Conservation (phyloP, 2,888 invertebrate species). For the Tryphoninae sp. region DNA sequence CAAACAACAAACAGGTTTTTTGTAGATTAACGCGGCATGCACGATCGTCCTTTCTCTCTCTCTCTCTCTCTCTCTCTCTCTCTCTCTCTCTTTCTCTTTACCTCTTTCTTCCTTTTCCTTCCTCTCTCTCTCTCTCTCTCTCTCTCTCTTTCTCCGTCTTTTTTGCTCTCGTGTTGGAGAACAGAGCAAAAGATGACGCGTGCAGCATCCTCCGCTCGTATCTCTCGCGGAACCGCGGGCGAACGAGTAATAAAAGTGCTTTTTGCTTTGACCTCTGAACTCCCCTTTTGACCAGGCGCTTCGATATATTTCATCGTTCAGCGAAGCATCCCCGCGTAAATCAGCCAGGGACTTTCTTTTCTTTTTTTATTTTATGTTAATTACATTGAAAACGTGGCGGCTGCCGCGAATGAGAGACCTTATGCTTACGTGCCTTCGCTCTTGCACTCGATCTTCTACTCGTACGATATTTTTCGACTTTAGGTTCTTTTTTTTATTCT, state of each 20-base stretch:
- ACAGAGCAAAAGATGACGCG: background rate
- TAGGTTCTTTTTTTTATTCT: slow-evolving; percentile 13
- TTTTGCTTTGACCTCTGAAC: slow-evolving; percentile 72
- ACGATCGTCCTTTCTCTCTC: background rate
- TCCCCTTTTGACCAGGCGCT: slow-evolving; percentile 58
- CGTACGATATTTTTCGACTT: slow-evolving; percentile 32
- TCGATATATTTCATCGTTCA: slow-evolving; percentile 69
- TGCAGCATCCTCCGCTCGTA: background rate
- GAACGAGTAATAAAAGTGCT: slow-evolving; percentile 66
- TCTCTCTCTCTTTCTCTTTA: background rate
- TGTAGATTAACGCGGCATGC: slow-evolving; percentile 65
- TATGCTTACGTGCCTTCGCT: slow-evolving; percentile 40
- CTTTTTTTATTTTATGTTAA: slow-evolving; percentile 70
- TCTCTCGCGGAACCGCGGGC: slow-evolving; percentile 40
- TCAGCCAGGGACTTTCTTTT: slow-evolving; percentile 56
- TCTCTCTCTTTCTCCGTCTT: background rate
- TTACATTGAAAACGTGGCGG: slow-evolving; percentile 68
- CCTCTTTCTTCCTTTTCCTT: background rate
- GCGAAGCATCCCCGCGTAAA: slow-evolving; percentile 67
- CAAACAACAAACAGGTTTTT: slow-evolving; percentile 69
- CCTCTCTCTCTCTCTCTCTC: too few species aligned
- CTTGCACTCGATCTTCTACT: slow-evolving; percentile 42
- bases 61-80: background rate
- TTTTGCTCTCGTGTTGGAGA: background rate
- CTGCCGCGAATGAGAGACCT: slow-evolving; percentile 53